Base-by-base conservation (phyloP, 1,140 invertebrate species). In the Tenebrio molitor region DNA sequence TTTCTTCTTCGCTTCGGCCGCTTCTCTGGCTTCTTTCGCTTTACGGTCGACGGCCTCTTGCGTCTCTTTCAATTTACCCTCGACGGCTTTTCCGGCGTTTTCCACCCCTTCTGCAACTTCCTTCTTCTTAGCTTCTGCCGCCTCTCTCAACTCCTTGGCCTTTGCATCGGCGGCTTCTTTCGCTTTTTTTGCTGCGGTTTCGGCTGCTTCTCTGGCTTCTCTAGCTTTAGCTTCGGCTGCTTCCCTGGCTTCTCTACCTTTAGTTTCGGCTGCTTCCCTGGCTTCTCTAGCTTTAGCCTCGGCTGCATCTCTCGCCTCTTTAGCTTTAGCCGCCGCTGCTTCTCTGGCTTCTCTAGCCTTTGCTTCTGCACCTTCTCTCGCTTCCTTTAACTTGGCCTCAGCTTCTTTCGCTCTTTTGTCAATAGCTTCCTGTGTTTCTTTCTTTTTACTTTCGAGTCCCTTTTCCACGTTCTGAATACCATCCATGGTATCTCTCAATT, bases 101-200 rank as follows among this genome's bases (percentile, higher is more conserved):
- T 76, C 71, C 8, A 77, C 36, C 8, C 74, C 74, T 16, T 71
- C 71, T 46, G 69, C 75, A 1, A 77, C 23, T 2, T 75, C 58
- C 34, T 73, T 62, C 50, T 44, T 69, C 44, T 76, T 73, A 29
- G 25, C 25, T 8, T 29, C 25, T 29, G 25, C 25, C 3, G 25
- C 25, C n/a, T 66, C 19, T 7, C n/a, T 14, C 6, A 41, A n/a
- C 3, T 34, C 33, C 19, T 66, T 29, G 6, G 46, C 42, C 33
- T 66, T 34, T 6, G 63, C 63, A 15, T 66, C 63, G 17, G 36
- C 63, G 10, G 1, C 19, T n/a, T 62, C 33, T 12, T 6, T 34
- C 1, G 10, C 2, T 62, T 62, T 10, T 10, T 44, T 10, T 6
- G 42, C 10, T 14, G n/a, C 6, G 14, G 42, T 10, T 19, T 75